Base-by-base conservation (phyloP, 2,888 invertebrate species). In the Folsomia manolachei region DNA sequence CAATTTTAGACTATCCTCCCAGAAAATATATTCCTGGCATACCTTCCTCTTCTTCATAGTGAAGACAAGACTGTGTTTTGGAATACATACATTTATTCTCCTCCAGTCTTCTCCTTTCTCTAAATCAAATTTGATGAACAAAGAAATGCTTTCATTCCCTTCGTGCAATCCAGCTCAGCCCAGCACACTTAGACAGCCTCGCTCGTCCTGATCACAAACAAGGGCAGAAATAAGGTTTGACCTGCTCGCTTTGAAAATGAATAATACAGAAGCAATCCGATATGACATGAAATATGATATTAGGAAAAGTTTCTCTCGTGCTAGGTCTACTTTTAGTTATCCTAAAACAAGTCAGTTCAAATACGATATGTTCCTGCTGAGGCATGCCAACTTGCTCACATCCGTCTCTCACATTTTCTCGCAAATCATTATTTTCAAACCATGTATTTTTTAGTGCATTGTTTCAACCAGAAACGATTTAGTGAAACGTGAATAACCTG, bases 71-170 rank as follows among this genome's bases (percentile, higher is more conserved):
- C n/a, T 39, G 39, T 14, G 39, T 39, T 39, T 9, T 39, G 14
- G 14, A 39, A 39, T 39, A 27, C 64, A 27, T 27, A 27, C 27
- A 64, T 39, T 66, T 66, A 19, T 39, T 21, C 19, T 11, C n/a
- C n/a, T n/a, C 51, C 21, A 14, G 52, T 9, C 65, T 66, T 66
- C n/a, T 23, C 64, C 65, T 39, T n/a, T n/a, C n/a, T 39, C 65
- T 66, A 66, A 66, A 66, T 66, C 65, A 66, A 66, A 66, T 66
- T 66, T 66, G 65, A 66, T 66, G 65, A 66, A 66, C 65, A 66
- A 66, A 66, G 65, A 66, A 66, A 51, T 66, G 65, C 65, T 66
- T 66, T 66, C 65, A 66, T 27, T 66, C 65, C 65, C 39, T 27
- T 66, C 65, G 18, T 39, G 27, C 27, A n/a, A n/a, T n/a, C n/a